Evolutionary conservation across 2,888 invertebrate species (phyloP), one percentile per base, ranked within the genome.

Genomic region (Myopa testacea): DNA sequence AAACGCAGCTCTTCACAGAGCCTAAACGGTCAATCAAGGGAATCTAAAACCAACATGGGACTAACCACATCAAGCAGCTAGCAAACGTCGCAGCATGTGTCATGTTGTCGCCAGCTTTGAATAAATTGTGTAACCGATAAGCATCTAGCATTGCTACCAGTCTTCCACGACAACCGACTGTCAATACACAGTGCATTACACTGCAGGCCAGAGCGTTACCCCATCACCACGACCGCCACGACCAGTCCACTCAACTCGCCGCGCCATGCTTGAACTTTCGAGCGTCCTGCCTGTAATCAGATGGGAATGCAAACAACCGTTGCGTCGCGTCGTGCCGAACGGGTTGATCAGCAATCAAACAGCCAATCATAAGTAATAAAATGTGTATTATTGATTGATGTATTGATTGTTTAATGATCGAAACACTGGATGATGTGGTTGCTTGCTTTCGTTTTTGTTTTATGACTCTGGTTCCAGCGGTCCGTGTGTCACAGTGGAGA

Each of bases 341-440:
- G 55, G 5, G 55, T 6, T 55, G 26, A 34, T 63, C 37, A 12
- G 63, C 63, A 3, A 63, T 63, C 63, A 37, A 74, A 67, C 55
- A 65, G 26, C 38, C 63, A 52, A 63, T 75, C 50, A 75, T 68
- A 68, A 75, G 67, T 75, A 75, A 75, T 75, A 75, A 60, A 55
- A 75, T 67, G 45, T 67, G 75, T 58, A 58, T 50, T 68, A 75
- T 68, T 75, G 75, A 74, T 74, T 74, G 74, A 74, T 74, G 74
- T 52, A 65, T 74, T 74, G 74, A 75, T 75, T 75, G 75, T 68
- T 75, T 68, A 75, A 75, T 75, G 75, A 75, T 68, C 26, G 55
- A 55, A 55, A 63, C 8, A 60, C 12, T 10, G 34, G 10, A 50
- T 69, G 45, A 40, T 40, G 45, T 58, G n/a, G 63, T 45, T 45